Base-by-base conservation (phyloP, 2,113 vertebrate species). In the Burhinus bistriatus region DNA sequence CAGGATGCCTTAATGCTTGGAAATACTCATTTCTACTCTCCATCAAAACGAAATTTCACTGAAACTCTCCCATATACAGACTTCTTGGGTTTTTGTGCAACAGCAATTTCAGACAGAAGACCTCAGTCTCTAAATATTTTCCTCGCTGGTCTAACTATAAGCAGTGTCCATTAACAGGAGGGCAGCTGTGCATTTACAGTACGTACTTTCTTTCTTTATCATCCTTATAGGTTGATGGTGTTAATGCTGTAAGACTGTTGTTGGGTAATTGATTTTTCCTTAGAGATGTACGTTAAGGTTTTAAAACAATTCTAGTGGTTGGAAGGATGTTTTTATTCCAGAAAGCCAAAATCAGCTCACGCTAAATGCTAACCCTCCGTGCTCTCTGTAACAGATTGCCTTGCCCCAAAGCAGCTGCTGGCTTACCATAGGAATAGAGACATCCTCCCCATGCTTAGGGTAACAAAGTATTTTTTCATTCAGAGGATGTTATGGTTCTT, bases 21-120 rank as follows among this genome's bases (percentile, higher is more conserved):
- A 93, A 86, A 66, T 20, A 52, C 1, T n/a, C 1, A 73, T 57
- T 88, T 49, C 45, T 62, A 36, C 40, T 61, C 32, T 45, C 34
- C 30, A 75, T 0, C 3, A 66, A 66, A 82, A 68, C 15, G 7
- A 78, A 82, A 66, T 29, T 30, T 52, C 55, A 75, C 36, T 42
- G 40, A 52, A 89, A 87, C 11, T 51, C 54, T 69, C 55, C 30
- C 11, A 70, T 29, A 59, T 36, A 38, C 32, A 49, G 32, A 66
- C 69, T 36, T 69, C n/a, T 62, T 22, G 25, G 25, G 14, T 2
- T 26, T 81, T 55, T 76, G 47, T 44, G 19, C 36, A 55, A 66
- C 45, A 78, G 45, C 30, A 65, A 52, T 90, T 94, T 65, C 36
- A 85, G 40, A 78, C 21, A 92, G 69, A 80, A 49, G 47, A 85